Percentiles rank a stretch among this genome's conserved stretches.
These are phyloP conservation scores for Drosophila watanabei DNA, from an alignment of 1,140 invertebrate species.

Conservation along the genomic window DNA sequence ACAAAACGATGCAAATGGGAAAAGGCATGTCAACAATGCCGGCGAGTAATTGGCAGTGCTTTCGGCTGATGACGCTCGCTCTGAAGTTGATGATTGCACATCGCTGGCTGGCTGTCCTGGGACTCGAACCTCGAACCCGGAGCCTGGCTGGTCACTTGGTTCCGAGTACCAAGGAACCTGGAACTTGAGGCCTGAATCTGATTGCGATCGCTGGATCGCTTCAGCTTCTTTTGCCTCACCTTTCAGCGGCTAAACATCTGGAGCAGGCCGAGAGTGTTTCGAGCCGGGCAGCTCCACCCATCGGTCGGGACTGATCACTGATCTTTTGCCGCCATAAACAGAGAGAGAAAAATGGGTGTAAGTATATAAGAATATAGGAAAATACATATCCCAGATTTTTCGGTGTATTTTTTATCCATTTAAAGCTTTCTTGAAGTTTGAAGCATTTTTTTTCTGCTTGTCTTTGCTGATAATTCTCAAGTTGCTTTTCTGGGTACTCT, in stretches of 20 bases:
- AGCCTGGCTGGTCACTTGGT: background rate
- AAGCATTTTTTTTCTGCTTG: background rate
- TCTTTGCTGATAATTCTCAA: background rate
- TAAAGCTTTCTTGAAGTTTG: background rate
- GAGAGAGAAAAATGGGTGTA: slow-evolving; percentile 3
- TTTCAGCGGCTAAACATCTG: slow-evolving; percentile 77
- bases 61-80: slow-evolving; percentile 54
- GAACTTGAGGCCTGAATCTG: slow-evolving; percentile 32
- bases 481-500: background rate
- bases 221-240: slow-evolving; percentile 25
- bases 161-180: too few relatives aligned
- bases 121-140: slow-evolving; percentile 4
- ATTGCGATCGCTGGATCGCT: slow-evolving; percentile 67
- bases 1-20: slow-evolving; percentile 79
- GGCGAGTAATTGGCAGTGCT: slow-evolving; percentile 78
- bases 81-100: slow-evolving; percentile 81
- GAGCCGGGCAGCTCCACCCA: slow-evolving; percentile 49
- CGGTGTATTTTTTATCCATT: background rate
- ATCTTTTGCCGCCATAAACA: slow-evolving; percentile 69
- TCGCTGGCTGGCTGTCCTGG: slow-evolving; percentile 16
- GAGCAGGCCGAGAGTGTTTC: slow-evolving; percentile 56
- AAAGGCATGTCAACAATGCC: slow-evolving; percentile 80
- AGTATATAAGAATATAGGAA: background rate
- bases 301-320: slow-evolving; percentile 64
- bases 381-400: background rate